Conservation (phyloP, 2,888 invertebrate species). For the Agrochola litura region DNA sequence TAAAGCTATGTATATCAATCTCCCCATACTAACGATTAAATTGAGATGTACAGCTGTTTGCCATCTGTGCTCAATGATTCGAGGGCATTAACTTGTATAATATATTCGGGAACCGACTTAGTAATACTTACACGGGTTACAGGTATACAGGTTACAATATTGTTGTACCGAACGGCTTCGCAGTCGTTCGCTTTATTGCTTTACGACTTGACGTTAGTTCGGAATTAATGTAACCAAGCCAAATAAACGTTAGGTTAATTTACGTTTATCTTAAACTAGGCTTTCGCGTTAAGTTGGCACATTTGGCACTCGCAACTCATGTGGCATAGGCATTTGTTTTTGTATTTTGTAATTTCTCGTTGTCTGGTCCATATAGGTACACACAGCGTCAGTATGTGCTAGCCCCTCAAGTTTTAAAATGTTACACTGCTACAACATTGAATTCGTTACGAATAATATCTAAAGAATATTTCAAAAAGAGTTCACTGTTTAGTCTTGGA, state of each 20-base stretch:
- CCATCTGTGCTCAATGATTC: slow-evolving; percentile 48
- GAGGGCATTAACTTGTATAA: slow-evolving; percentile 48
- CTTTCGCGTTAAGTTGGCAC: slow-evolving; percentile 2
- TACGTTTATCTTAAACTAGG: slow-evolving; percentile 33
- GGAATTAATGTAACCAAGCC: slow-evolving; percentile 27
- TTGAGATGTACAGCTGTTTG: slow-evolving; percentile 21
- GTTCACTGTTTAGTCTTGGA: too few relatives aligned
- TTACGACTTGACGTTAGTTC: slow-evolving; percentile 25
- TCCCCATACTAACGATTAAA: slow-evolving; percentile 17
- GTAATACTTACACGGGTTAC: slow-evolving; percentile 44
- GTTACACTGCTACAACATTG: too few relatives aligned
- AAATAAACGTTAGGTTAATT: slow-evolving; percentile 28
- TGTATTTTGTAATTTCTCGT: neutral
- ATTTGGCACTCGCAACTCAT: neutral
- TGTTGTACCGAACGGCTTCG: slow-evolving; percentile 38
- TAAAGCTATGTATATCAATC: neutral
- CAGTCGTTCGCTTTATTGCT: slow-evolving; percentile 32
- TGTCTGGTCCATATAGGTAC: neutral
- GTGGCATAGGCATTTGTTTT: neutral
- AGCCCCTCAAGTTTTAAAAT: too few relatives aligned
- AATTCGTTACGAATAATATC: too few relatives aligned
- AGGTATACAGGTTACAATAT: slow-evolving; percentile 48
- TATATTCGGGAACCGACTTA: slow-evolving; percentile 55
- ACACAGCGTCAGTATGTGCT: too few relatives aligned
- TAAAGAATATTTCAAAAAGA: too few relatives aligned